Base-by-base conservation (phyloP, 2,888 invertebrate genomes). In the Aphodius granarius region DNA sequence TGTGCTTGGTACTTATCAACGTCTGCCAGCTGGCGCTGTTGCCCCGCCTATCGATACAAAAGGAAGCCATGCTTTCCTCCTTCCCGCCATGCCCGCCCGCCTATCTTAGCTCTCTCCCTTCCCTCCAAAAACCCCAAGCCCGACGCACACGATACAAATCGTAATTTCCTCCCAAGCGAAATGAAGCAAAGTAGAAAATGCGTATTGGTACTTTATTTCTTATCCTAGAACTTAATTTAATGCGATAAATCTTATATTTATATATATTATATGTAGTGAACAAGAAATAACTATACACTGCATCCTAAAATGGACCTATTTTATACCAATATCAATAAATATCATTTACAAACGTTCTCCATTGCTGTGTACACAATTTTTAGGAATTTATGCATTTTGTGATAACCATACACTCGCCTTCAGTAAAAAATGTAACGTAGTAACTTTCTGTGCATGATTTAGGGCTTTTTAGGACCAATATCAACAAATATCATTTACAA, bases 1-100 rank as follows among this genome's bases (percentile, higher is more conserved):
- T 81, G 82, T 84, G 85, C 85, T 84, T 85, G 84, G 84, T 86
- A 83, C 85, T 86, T 86, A 87, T 88, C 87, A 87, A 88, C 89
- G 89, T 89, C 89, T 89, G 89, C 89, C 89, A 89, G 89, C 89
- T 89, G 89, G 89, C 88, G 85, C 85, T 86, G 84, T 84, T 80
- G 88, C 89, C 88, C 89, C 89, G 88, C 89, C 89, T 88, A 86
- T 81, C 72, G 68, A 62, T 73, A 75, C 77, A 75, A 73, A 73
- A 85, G 85, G 85, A 84, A 85, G 80, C 84, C 83, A 81, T 83
- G 80, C 83, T 81, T 81, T 81, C 84, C 82, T 83, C 83, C 84
- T 84, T 83, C 83, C 84, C 84, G 83, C 84, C 83, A 82, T 80
- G 79, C 80, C 74, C 73, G 78, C 82, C 81, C 81, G 80, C 77